These are phyloP conservation scores for Paguma larvata DNA, from an alignment of 2,797 vertebrate species.

Conservation along the genomic window DNA sequence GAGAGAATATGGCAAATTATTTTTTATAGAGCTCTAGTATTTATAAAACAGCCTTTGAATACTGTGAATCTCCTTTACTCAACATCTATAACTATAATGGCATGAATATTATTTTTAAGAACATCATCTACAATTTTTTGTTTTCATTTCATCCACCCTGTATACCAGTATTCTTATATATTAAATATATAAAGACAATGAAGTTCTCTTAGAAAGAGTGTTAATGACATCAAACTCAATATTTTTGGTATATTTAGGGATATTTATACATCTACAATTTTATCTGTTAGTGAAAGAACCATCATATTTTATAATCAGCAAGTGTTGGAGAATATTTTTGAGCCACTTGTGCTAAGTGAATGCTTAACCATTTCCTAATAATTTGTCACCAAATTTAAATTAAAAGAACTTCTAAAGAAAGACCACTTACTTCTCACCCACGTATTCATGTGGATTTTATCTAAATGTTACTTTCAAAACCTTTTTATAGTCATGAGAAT, in stretches of 20 bases:
- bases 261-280: not conserved
- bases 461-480: conserved; percentile 19
- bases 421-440: not conserved
- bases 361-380: not conserved
- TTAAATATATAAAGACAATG: not conserved
- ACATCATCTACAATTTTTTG: not conserved
- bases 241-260: not conserved
- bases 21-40: not conserved
- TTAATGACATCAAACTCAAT: not conserved
- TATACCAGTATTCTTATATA: not conserved
- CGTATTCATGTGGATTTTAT: not conserved
- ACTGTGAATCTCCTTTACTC: not conserved
- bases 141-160: not conserved
- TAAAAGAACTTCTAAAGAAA: not conserved
- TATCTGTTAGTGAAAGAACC: not conserved
- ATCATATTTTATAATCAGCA: not conserved
- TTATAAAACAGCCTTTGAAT: not conserved
- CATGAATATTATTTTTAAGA: not conserved
- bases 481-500: not conserved
- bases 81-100: not conserved
- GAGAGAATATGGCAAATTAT: not conserved
- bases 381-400: not conserved
- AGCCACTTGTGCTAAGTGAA: not conserved
- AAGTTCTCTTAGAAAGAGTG: not conserved
- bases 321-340: not conserved